A percentile compares a stretch with the other conserved stretches of the same genome.
Conservation (phyloP, 2,113 vertebrate species). For the Leptosomus discolor region DNA sequence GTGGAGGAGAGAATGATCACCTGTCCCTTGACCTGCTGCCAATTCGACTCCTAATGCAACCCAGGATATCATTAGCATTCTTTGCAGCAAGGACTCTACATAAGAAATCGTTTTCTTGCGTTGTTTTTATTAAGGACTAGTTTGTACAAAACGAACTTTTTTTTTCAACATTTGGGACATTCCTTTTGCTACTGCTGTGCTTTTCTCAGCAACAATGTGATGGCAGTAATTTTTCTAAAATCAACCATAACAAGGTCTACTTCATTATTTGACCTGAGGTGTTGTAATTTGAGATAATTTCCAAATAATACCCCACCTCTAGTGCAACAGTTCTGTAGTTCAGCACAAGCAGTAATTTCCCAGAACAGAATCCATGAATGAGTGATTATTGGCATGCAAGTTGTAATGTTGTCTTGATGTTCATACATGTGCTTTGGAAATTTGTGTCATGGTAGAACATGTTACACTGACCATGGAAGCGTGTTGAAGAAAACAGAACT, state of each 20-base stretch:
- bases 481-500: neutral
- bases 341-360: neutral
- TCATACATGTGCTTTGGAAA: neutral
- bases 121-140: neutral
- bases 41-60: neutral
- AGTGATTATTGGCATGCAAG: neutral
- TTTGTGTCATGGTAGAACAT: neutral
- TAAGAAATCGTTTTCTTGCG: neutral
- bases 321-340: neutral
- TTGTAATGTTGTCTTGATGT: neutral
- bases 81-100: neutral
- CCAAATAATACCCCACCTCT: neutral
- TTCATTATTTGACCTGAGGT: neutral
- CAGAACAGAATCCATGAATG: neutral
- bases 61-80: neutral
- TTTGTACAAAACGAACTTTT: neutral
- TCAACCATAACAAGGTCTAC: neutral
- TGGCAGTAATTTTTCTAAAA: neutral
- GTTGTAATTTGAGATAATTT: neutral
- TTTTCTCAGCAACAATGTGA: neutral
- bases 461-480: neutral
- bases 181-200: neutral
- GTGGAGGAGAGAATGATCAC: neutral
- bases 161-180: neutral
- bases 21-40: neutral